Base-by-base conservation (phyloP, 2,113 vertebrate genomes). In the Cricetomys ansorgei region DNA sequence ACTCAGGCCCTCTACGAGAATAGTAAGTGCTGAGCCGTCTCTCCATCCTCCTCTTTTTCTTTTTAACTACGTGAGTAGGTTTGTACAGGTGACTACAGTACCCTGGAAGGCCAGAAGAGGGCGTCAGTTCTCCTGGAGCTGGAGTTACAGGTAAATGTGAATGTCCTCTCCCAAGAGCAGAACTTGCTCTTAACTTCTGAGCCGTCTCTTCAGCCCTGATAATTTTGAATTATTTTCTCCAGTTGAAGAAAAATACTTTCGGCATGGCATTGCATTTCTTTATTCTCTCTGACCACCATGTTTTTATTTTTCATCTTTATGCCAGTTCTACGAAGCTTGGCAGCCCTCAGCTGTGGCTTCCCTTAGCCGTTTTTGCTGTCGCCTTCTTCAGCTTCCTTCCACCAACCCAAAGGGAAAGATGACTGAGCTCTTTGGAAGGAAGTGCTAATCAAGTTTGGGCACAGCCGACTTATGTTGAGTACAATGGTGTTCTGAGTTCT, bases 301-400 rank as follows among this genome's bases (percentile, higher is more conserved):
- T 86, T 91, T 92, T 87, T 67, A 81, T 40, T 72, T 90, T 90
- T 92, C 67, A 92, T 34, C 45, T 9, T 69, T 23, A 17, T 64
- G 53, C 43, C 69, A 87, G 2, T 65, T 67, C 53, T 77, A 67
- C 45, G 83, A 86, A 87, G 77, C 5, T 55, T 69, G 62, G 34
- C 57, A 89, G 70, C 34, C 16, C 29, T 45, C 79, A 50, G 0
- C 0, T 57, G 31, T 77, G 73, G 48, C 21, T 77, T 83, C 27
- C n/a, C 55, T 83, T 43, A 29, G 25, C 7, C 23, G 27, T 77
- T 76, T 80, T 57, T 77, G 34, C 77, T 84, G 62, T 59, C 43
- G 34, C 34, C n/a, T n/a, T n/a, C n/a, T n/a, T 85, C 34, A 27
- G n/a, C n/a, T 62, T 75, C 43, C 53, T 72, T 45, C 89, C 50